Evolutionary conservation across 2,113 vertebrate species (phyloP), one percentile per base, ranked within the genome.

Genomic region (Hyperoodon ampullatus): DNA sequence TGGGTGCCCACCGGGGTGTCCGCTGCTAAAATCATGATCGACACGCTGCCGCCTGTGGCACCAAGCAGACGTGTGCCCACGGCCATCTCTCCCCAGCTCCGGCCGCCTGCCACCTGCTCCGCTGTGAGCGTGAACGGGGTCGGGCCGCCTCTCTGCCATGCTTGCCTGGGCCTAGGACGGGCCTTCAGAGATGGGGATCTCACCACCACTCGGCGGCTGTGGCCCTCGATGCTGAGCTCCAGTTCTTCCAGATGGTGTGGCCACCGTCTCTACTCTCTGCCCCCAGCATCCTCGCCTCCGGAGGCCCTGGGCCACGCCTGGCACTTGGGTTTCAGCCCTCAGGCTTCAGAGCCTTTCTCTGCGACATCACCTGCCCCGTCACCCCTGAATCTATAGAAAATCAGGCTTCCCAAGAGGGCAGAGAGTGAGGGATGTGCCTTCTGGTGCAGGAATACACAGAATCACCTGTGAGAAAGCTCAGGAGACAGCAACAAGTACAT

Each of bases 11-110:
- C 66, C 80, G 8, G 55, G 53, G 33, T 26, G 23, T 44, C 77
- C 10, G 39, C 78, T 21, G 85, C 65, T 65, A 53, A 53, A 66
- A 30, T 58, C 35, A 44, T 7, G 12, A 7, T 42, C 39, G 18
- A 42, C n/a, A 21, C 24, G 24, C 24, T 42, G 66, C 66, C 1
- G 4, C 58, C 86, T 8, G 18, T 24, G 55, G 42, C 39, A 60
- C 55, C 35, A 28, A 72, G 86, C 35, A 23, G 68, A 33, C 9
- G 18, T 35, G 28, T 72, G 35, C 35, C 28, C 8, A 8, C 6
- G 3, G 28, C 11, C 0, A 1, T 42, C 53, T 21, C 9, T 0
- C 5, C 88, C 21, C 2, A 2, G 3, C 53, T 30, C 58, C 0
- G 0, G 39, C 70, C 2, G 2, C 19, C 87, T n/a, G 15, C 21